phyloP scores from a whole-genome alignment of 2,113 vertebrate genomes.

The Gracilinanus agilis region DNA sequence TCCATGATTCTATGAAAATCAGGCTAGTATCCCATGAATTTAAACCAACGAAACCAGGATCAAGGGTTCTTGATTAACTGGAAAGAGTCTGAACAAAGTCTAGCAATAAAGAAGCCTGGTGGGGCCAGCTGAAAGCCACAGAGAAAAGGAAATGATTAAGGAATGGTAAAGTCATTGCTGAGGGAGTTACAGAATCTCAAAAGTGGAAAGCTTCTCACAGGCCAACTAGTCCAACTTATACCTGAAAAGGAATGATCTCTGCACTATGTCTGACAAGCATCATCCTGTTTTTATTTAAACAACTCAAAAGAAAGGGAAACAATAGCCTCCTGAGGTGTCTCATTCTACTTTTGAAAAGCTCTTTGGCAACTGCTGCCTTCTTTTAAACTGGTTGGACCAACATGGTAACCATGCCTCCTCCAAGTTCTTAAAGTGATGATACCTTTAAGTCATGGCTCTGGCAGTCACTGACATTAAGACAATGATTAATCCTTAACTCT shows the following conservation, averaged over 20 bases:
- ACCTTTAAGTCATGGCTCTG: not conserved
- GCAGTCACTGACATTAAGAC: not conserved
- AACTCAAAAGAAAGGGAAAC: not conserved
- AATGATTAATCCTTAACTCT: not conserved
- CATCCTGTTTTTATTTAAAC: not conserved
- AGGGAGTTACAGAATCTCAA: not conserved
- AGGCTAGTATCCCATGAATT: not conserved
- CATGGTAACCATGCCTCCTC: not conserved
- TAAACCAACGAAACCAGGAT: not conserved
- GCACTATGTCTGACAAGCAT: not conserved
- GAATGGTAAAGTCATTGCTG: not conserved
- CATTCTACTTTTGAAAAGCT: not conserved
- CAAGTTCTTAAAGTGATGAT: not conserved
- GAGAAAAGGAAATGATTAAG: not conserved
- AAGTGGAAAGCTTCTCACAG: not conserved
- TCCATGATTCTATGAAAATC: not conserved
- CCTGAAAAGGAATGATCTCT: not conserved
- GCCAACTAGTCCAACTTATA: not conserved
- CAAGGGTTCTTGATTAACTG: not conserved
- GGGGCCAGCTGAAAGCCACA: not conserved
- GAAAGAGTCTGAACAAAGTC: not conserved
- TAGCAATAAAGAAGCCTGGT: not conserved
- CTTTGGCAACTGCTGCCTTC: not conserved
- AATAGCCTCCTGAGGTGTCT: not conserved
- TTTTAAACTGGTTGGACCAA: not conserved